Conservation (phyloP, 1,140 invertebrate species). For the Conus betulinus region DNA sequence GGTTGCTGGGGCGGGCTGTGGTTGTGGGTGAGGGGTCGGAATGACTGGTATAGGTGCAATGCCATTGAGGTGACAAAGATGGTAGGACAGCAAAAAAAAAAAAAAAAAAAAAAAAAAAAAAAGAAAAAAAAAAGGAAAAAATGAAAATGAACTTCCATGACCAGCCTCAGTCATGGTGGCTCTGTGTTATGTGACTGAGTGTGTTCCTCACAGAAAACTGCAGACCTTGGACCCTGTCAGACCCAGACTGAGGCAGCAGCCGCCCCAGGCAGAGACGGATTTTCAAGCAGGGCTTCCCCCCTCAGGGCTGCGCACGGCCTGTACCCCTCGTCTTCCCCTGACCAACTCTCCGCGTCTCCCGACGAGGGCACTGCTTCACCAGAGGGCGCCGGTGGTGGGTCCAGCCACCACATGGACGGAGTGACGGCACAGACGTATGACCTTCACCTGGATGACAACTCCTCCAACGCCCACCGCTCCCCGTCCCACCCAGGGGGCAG, state of each 20-base stretch:
- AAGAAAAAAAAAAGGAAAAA: too few relatives aligned
- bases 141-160: too few relatives aligned
- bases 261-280: background rate
- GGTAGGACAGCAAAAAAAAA: too few relatives aligned
- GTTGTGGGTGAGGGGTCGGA: too few relatives aligned
- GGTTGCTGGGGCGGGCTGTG: too few relatives aligned
- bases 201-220: background rate
- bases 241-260: conserved; percentile 6
- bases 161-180: too few relatives aligned
- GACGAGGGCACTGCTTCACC: too few relatives aligned
- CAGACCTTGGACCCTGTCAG: background rate
- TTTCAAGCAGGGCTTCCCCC: background rate
- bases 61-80: too few relatives aligned
- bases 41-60: too few relatives aligned
- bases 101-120: too few relatives aligned
- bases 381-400: background rate
- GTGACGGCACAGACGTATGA: background rate
- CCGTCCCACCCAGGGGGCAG: background rate
- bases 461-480: too few relatives aligned
- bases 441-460: background rate
- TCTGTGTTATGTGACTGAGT: too few relatives aligned
- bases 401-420: background rate
- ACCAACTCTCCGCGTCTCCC: background rate
- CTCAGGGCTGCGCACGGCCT: background rate
- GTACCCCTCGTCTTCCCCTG: background rate